Base-by-base conservation (phyloP, 2,113 vertebrate species). In the Arizona elegans region DNA sequence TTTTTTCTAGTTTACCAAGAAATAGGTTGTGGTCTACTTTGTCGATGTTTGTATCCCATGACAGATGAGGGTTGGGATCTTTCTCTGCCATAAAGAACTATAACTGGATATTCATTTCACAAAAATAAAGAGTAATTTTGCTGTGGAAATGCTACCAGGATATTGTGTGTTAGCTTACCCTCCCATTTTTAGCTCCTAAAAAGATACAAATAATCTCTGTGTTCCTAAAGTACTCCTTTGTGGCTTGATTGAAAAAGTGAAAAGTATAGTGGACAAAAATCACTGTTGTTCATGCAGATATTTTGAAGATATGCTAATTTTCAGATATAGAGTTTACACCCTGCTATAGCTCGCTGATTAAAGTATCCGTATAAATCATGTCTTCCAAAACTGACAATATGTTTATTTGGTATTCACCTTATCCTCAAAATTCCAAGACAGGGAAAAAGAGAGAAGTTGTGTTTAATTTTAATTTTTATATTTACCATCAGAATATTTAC, bases 41-140 rank as follows among this genome's bases (percentile, higher is more conserved):
- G 89, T 90, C 5, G 91, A 43, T 70, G 55, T 89, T 50, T 94
- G 81, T 94, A 95, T 92, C 24, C 33, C 53, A 86, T 15, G 91
- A 91, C 62, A 87, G 91, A 17, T 21, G 33, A 9, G 17, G 75
- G 8, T 21, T 81, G 33, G 33, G 85, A 38, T 2, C 4, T 75
- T 90, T 86, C 11, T 91, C 43, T 86, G 13, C 33, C 9, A 24
- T 62, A 59, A 24, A 88, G 6, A 87, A 91, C 23, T 90, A 52
- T 23, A 91, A 50, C 55, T 86, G n/a, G 86, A 59, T 65, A 86
- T 86, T 86, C 47, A 86, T 92, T 93, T 92, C 56, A 91, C 50
- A 89, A 93, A 91, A 89, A 38, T 75, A 89, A 93, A 89, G 24
- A 2, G 55, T 15, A 89, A 65, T 89, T 93, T 90, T 89, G 87